A percentile compares a stretch with the other conserved stretches of the same genome.
phyloP scores from a whole-genome alignment of 2,113 vertebrate genomes.

The Otolemur garnettii region DNA sequence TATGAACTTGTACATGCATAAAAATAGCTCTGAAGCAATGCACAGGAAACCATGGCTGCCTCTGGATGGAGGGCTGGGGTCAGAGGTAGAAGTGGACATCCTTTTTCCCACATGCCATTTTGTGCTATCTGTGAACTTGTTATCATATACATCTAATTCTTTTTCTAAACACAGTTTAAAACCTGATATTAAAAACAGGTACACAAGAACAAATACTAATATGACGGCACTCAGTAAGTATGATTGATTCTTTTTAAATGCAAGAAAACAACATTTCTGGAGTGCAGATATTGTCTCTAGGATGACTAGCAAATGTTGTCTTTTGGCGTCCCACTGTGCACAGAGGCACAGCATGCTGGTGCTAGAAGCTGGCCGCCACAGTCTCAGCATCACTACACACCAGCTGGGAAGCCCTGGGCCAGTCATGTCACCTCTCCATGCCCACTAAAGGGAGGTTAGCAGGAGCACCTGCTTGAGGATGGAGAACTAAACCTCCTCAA shows the following conservation, averaged over 20 bases:
- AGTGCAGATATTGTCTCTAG: neutral
- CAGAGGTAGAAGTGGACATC: neutral
- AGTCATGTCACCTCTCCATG: neutral
- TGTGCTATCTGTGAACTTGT: neutral
- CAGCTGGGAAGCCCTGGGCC: neutral
- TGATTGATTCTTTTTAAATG: neutral
- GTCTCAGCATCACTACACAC: neutral
- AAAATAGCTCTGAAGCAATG: neutral
- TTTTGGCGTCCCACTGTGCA: neutral
- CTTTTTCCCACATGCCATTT: neutral
- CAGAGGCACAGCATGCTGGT: rapidly evolving
- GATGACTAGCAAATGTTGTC: neutral
- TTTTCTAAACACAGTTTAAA: neutral
- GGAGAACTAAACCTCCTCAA: neutral
- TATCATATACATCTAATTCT: neutral
- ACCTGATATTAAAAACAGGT: neutral
- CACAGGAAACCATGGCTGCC: neutral
- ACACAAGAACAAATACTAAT: neutral
- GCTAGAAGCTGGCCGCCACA: neutral
- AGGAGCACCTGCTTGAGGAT: neutral
- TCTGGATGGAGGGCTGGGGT: neutral
- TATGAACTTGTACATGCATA: neutral
- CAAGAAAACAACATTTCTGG: neutral
- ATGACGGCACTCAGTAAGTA: neutral
- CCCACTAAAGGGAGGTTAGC: too few species aligned